These are phyloP conservation scores for Budorcas taxicolor DNA, from an alignment of 2,113 vertebrate genomes.

Conservation along the genomic window DNA sequence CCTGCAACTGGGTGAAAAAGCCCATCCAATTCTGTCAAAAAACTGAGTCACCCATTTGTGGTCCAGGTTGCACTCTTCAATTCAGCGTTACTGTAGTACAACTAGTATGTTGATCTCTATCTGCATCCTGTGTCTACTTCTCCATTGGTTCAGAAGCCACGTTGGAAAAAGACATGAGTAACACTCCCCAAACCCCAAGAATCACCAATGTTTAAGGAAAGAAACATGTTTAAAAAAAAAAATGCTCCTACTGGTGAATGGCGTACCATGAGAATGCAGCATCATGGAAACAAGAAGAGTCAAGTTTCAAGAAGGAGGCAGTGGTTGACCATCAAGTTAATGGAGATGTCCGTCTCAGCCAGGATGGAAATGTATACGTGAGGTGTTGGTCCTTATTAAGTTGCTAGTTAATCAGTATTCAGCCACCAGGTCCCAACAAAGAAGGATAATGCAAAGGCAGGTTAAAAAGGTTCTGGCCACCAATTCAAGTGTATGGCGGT, in stretches of 20 bases:
- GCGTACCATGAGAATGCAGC: not conserved
- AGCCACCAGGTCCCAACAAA: not conserved
- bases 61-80: not conserved
- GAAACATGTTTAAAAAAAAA: not conserved
- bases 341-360: not conserved
- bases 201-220: conserved; percentile 12
- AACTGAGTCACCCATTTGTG: not conserved
- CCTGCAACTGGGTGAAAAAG: not conserved
- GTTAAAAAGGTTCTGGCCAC: not conserved
- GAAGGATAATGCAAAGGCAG: not conserved
- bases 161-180: not conserved
- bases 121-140: not conserved
- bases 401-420: not conserved
- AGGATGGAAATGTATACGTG: not conserved
- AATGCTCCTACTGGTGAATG: not conserved
- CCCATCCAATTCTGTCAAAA: not conserved
- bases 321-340: not conserved
- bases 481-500: not conserved
- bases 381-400: not conserved
- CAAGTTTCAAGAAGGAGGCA: not conserved
- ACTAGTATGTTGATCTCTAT: not conserved
- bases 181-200: not conserved
- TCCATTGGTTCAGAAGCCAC: not conserved
- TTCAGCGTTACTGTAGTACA: not conserved
- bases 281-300: not conserved